Conservation (phyloP, 2,888 invertebrate species). For the Drosophila subsilvestris region DNA sequence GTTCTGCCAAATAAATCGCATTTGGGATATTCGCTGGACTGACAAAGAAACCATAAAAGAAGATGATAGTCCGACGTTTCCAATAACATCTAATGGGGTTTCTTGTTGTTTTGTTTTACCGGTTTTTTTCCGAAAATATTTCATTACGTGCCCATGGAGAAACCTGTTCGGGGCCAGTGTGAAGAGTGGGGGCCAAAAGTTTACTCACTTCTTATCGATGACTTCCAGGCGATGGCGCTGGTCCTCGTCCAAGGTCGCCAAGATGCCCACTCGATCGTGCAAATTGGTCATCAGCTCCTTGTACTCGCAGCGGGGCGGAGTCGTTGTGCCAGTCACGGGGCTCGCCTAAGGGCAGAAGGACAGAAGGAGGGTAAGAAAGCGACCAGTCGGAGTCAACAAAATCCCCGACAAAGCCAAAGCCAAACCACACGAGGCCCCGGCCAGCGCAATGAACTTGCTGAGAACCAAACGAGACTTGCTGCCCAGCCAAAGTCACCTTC, state of each 20-base stretch:
- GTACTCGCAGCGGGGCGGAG: slow-evolving; percentile 54
- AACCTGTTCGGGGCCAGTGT: slow-evolving; percentile 26
- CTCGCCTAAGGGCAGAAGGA: neutral
- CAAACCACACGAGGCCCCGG: slow-evolving; percentile 18
- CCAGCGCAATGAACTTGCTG: slow-evolving; percentile 47
- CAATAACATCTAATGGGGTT: slow-evolving; percentile 6
- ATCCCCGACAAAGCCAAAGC: neutral
- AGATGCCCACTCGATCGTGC: slow-evolving; percentile 81
- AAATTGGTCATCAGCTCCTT: slow-evolving; percentile 79
- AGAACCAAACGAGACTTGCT: slow-evolving; percentile 41
- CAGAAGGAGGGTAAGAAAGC: neutral
- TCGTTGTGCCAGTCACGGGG: neutral
- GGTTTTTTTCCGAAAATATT: slow-evolving; percentile 25
- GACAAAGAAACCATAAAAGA: neutral
- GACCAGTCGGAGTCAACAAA: neutral
- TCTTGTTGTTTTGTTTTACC: slow-evolving; percentile 20
- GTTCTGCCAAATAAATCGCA: slow-evolving; percentile 21
- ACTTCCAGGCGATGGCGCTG: slow-evolving; percentile 81
- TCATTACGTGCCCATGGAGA: slow-evolving; percentile 11
- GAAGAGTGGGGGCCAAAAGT: neutral
- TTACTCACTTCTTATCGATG: slow-evolving; percentile 83
- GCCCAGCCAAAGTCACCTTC: slow-evolving; percentile 14
- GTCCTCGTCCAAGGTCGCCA: slow-evolving; percentile 82
- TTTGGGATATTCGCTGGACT: neutral
- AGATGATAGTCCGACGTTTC: slow-evolving; percentile 1